These are phyloP conservation scores for Oncorhynchus kisutch DNA, from an alignment of 2,113 vertebrate species.

Conservation along the genomic window DNA sequence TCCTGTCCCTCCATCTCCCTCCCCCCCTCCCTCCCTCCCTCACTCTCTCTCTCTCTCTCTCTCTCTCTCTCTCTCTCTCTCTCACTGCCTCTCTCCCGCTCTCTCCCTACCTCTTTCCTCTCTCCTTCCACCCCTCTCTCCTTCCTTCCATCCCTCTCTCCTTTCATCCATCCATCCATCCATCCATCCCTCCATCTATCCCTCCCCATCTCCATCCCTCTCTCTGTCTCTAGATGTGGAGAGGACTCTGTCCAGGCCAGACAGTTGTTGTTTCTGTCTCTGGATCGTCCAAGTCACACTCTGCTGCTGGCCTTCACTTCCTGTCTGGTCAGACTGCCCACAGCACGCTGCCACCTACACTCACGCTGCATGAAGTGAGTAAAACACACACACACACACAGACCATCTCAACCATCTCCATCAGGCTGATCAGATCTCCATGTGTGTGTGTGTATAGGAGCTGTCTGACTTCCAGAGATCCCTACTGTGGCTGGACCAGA, in stretches of 20 bases:
- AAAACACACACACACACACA: not conserved
- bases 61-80: no score
- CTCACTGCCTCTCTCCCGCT: no score
- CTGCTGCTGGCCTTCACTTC: slow-evolving; percentile 87
- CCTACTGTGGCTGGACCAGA: slow-evolving; percentile 92
- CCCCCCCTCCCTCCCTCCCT: no score
- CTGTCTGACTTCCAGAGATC: slow-evolving; percentile 89
- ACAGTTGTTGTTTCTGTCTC: slow-evolving; percentile 83
- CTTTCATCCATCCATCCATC: not conserved
- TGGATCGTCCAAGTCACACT: slow-evolving; percentile 83
- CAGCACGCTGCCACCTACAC: slow-evolving; percentile 91
- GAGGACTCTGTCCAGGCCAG: slow-evolving; percentile 74
- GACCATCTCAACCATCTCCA: no score
- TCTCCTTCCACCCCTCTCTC: no score
- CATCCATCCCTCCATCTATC: slow-evolving; percentile 4
- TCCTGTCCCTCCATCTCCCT: no score
- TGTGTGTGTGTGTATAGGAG: slow-evolving; percentile 71
- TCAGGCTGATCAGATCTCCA: no score
- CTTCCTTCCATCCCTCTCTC: no score
- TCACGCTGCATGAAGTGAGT: slow-evolving; percentile 94
- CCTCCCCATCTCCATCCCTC: not conserved
- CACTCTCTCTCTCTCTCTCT: no score
- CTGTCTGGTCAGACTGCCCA: slow-evolving; percentile 86
- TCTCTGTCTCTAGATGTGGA: slow-evolving; percentile 77
- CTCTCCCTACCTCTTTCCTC: no score